Base-by-base conservation (phyloP, 2,888 invertebrate species). In the Seira ritae region DNA sequence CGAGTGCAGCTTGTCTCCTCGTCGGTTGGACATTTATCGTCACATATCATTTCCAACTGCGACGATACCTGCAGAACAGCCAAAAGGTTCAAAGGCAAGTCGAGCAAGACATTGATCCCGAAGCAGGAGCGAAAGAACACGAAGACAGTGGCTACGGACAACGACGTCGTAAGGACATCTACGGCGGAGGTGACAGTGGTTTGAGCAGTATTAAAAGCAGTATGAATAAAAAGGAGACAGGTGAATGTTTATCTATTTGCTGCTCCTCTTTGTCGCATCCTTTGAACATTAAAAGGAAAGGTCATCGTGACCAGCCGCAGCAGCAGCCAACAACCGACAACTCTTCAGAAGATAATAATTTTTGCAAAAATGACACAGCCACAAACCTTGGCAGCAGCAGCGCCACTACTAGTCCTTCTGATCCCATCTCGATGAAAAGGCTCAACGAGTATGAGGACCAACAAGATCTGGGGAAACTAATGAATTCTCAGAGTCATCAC, bases 1-100 rank as follows among this genome's bases (percentile, higher is more conserved):
- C 80, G 17, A 86, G 78, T 79, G 86, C 81, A 65, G 55, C 85
- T 42, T 88, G 87, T 83, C 83, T 89, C 66, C 20, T 85, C 22
- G 22, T 84, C 12, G 89, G 89, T 24, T 84, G 80, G 83, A 15
- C 67, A 0, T 62, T 78, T 12, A 24, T 78, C 37, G 73, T 69
- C 24, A 20, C 69, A 62, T 83, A 50, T 68, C 73, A 78, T 23
- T 70, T 71, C 42, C 76, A 66, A 62, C 22, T 31, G 31, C 68
- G 62, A 68, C 17, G 71, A 37, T 31, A 20, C 68, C 8, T 22
- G 42, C 15, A 15, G 6, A 55, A 24, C 69, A 71, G 65, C 8
- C 17, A 78, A 50, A 17, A 74, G 42, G 60, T 55, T 23, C 24
- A 46, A 15, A 19, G 19, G 3, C n/a, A 60, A 10, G 37, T 20